Percentiles rank a stretch among this genome's conserved stretches.
These are phyloP conservation scores for Corydoras maculifer DNA, from an alignment of 2,113 vertebrate species.

Conservation along the genomic window DNA sequence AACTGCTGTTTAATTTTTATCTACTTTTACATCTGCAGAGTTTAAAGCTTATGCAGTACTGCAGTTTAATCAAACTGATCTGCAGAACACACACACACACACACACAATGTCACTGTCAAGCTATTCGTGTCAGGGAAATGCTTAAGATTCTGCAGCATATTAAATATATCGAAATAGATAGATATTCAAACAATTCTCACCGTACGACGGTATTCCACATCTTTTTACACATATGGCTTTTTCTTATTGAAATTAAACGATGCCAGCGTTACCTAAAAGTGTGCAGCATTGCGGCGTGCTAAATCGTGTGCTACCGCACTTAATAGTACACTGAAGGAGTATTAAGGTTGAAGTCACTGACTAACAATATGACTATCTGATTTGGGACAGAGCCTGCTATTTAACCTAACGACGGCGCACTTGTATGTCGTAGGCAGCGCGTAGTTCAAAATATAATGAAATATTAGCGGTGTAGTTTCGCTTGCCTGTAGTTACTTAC, in stretches of 20 bases:
- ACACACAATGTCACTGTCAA: too few relatives aligned
- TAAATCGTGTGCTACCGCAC: background rate
- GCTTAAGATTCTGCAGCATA: too few relatives aligned
- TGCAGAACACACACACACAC: too few relatives aligned
- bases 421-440: background rate
- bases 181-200: background rate
- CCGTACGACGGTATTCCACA: slow-evolving; percentile 9
- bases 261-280: background rate
- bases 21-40: too few relatives aligned
- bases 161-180: too few relatives aligned
- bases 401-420: background rate
- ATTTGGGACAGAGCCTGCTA: background rate
- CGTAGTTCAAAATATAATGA: background rate
- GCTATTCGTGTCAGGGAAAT: too few relatives aligned
- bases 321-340: background rate
- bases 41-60: too few relatives aligned
- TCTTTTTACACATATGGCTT: background rate
- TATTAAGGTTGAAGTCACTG: background rate
- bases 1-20: too few relatives aligned
- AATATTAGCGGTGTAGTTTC: background rate
- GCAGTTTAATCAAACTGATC: too few relatives aligned
- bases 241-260: background rate
- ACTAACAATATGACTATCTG: background rate
- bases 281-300: background rate
- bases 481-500: too few relatives aligned